Percentiles rank a stretch among this genome's conserved stretches.
These are phyloP conservation scores for Erpornis zantholeuca DNA, from an alignment of 2,113 vertebrate species.

Conservation along the genomic window DNA sequence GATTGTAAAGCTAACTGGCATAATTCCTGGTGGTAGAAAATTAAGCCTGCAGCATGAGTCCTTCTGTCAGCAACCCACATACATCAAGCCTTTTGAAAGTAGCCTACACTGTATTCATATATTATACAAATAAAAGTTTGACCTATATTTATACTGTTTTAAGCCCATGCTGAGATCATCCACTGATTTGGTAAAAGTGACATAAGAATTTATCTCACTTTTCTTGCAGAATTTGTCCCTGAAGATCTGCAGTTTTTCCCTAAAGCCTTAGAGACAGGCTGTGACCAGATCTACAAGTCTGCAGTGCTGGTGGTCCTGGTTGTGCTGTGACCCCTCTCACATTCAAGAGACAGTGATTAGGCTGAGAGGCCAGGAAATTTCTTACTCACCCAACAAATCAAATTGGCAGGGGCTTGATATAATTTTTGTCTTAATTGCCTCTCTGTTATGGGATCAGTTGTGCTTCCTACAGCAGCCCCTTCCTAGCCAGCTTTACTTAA, in stretches of 20 bases:
- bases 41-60: background rate
- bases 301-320: background rate
- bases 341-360: background rate
- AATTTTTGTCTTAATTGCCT: background rate
- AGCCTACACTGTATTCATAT: background rate
- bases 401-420: background rate
- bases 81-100: background rate
- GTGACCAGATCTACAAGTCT: background rate
- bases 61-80: background rate
- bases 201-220: background rate
- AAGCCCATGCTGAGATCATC: background rate
- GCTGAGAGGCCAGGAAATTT: background rate
- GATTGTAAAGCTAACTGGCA: background rate
- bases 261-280: background rate
- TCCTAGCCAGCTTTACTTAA: background rate
- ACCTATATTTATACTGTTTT: background rate
- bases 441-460: background rate
- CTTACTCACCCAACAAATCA: background rate
- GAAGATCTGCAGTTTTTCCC: background rate
- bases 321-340: background rate
- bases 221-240: background rate
- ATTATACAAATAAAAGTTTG: background rate
- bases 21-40: background rate
- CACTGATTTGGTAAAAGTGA: background rate
- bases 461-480: background rate